phyloP scores from a whole-genome alignment of 2,888 invertebrate genomes.

The Orthosia gothica region DNA sequence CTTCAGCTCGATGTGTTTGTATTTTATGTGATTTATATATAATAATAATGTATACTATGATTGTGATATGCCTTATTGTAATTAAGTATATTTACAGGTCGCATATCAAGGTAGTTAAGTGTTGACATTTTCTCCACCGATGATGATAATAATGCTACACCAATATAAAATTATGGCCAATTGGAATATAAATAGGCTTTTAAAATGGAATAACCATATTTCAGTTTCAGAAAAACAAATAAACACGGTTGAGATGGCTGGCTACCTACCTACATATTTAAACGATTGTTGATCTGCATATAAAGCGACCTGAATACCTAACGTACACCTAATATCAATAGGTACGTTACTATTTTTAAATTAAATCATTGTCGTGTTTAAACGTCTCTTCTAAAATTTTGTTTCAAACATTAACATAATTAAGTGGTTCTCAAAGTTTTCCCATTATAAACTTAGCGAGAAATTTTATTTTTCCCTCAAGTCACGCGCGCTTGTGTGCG shows the following conservation, averaged over 20 bases:
- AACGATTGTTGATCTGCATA: neutral
- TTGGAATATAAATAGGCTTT: neutral
- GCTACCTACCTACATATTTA: neutral
- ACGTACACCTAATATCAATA: slow-evolving; percentile 38
- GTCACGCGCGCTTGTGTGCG: slow-evolving; percentile 89
- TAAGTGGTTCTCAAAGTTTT: slow-evolving; percentile 92
- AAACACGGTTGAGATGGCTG: neutral
- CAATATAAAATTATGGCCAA: neutral
- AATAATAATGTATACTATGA: neutral
- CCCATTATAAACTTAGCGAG: slow-evolving; percentile 92
- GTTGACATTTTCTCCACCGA: neutral
- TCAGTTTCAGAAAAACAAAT: neutral
- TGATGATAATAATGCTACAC: neutral
- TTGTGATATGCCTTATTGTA: neutral
- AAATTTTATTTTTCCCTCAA: slow-evolving; percentile 92
- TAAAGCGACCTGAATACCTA: neutral
- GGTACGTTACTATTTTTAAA: slow-evolving; percentile 77
- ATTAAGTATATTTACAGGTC: neutral
- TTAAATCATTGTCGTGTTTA: slow-evolving; percentile 89
- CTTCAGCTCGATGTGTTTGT: slow-evolving; percentile 42
- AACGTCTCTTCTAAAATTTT: slow-evolving; percentile 91
- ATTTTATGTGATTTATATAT: slow-evolving; percentile 23
- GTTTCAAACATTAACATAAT: slow-evolving; percentile 92
- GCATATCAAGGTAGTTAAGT: neutral
- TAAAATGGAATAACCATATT: slow-evolving; percentile 4